Percentiles rank a stretch among this genome's conserved stretches.
phyloP scores from a whole-genome alignment of 1,140 invertebrate species.

The Portunus trituberculatus region DNA sequence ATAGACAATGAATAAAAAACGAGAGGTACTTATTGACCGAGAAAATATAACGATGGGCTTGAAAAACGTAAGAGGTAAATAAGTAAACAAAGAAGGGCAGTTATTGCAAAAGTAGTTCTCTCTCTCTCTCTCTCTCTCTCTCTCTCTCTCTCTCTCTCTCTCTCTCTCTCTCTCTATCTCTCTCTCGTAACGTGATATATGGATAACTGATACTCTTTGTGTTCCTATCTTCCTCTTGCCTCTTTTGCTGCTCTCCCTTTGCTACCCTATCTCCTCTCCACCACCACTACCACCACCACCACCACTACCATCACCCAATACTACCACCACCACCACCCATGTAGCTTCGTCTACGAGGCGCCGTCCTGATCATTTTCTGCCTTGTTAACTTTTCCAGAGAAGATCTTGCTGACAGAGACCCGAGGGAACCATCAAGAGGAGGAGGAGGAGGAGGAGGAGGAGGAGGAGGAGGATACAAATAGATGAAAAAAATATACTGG shows the following conservation, averaged over 20 bases:
- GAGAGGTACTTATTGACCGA: too few relatives aligned
- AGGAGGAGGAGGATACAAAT: neutral
- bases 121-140: conserved; percentile 22
- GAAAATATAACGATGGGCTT: too few relatives aligned
- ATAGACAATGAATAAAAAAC: too few relatives aligned
- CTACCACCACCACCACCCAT: neutral
- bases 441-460: neutral
- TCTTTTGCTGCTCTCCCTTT: too few relatives aligned
- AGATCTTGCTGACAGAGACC: conserved; percentile 30
- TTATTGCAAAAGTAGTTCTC: neutral
- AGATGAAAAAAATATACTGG: too few relatives aligned
- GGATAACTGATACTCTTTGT: neutral
- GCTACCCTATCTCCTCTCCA: too few relatives aligned
- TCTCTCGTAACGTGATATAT: neutral
- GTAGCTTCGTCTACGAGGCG: neutral
- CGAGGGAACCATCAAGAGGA: conserved; percentile 17
- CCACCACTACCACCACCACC: neutral
- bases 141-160: conserved; percentile 12
- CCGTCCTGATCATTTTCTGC: conserved; percentile 41
- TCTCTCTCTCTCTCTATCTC: conserved; percentile 1
- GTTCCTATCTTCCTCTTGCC: neutral
- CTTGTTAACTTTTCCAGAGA: conserved; percentile 41
- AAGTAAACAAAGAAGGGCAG: too few relatives aligned
- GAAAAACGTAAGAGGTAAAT: too few relatives aligned
- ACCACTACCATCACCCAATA: neutral